Conservation (phyloP, 1,140 invertebrate genomes). For the Achatina immaculata region DNA sequence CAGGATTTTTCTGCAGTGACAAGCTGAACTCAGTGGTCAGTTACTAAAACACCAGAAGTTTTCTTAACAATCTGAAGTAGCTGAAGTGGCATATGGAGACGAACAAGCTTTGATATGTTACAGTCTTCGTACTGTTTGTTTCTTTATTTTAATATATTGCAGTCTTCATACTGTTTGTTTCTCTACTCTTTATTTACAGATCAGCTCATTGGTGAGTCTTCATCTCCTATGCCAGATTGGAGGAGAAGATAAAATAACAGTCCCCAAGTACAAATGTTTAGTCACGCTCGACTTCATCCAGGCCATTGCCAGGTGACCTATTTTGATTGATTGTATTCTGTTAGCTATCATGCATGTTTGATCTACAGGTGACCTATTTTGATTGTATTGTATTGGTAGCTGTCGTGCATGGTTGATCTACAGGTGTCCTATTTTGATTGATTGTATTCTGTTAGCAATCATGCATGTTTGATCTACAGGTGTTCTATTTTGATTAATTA, state of each 20-base stretch:
- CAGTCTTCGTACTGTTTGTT: neutral
- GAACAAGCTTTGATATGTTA: too few species aligned
- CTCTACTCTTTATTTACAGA: slow-evolving; percentile 54
- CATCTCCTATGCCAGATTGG: slow-evolving; percentile 68
- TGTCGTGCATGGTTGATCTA: neutral
- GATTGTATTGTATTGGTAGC: too few species aligned
- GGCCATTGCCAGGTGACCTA: slow-evolving; percentile 67
- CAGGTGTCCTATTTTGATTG: neutral
- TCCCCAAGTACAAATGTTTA: slow-evolving; percentile 73
- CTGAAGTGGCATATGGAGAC: too few species aligned
- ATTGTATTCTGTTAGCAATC: neutral
- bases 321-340: too few species aligned
- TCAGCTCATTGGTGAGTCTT: slow-evolving; percentile 70
- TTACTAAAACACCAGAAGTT: too few species aligned
- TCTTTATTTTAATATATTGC: too few species aligned
- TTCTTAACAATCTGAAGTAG: too few species aligned
- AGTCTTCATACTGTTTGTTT: neutral
- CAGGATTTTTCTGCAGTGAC: too few species aligned
- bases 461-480: neutral
- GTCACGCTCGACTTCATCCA: slow-evolving; percentile 71
- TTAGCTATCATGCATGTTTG: neutral
- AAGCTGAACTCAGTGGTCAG: too few species aligned
- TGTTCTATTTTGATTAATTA: neutral
- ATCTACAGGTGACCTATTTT: neutral
- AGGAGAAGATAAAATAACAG: slow-evolving; percentile 68